phyloP scores from a whole-genome alignment of 2,113 vertebrate species.

The Mesembrinibis cayennensis region DNA sequence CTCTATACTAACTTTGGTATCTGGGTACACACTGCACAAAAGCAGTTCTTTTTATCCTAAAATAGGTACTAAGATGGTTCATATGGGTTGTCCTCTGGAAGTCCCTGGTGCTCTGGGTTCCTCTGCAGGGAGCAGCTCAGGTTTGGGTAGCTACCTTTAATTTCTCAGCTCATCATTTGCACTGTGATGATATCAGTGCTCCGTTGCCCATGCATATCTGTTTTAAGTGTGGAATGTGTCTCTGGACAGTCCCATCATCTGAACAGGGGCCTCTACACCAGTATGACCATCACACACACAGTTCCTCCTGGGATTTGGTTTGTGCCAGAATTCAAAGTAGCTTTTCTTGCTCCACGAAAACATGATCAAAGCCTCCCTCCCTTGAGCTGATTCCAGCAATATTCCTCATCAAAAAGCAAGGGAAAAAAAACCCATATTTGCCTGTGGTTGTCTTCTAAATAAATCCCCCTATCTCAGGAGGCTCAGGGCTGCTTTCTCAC shows the following conservation, averaged over 20 bases:
- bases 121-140: background rate
- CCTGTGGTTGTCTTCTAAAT: conserved; percentile 52
- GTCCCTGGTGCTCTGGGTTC: background rate
- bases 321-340: conserved; percentile 42
- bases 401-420: conserved; percentile 46
- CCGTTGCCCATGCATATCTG: accelerated
- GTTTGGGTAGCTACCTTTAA: background rate
- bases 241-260: background rate
- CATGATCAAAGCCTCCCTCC: conserved; percentile 44
- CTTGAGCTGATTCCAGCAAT: conserved; percentile 36
- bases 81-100: background rate
- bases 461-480: conserved; percentile 25
- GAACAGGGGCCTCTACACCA: background rate
- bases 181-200: background rate
- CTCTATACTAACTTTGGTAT: background rate
- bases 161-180: background rate
- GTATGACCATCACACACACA: background rate
- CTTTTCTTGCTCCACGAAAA: background rate
- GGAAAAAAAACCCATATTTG: background rate
- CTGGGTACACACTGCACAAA: background rate
- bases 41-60: background rate
- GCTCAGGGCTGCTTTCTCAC: background rate
- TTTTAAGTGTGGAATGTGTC: background rate
- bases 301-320: background rate
- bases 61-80: background rate